Percentiles rank a stretch among this genome's conserved stretches.
phyloP scores from a whole-genome alignment of 2,113 vertebrate genomes.

The Sylvicapra grimmia region DNA sequence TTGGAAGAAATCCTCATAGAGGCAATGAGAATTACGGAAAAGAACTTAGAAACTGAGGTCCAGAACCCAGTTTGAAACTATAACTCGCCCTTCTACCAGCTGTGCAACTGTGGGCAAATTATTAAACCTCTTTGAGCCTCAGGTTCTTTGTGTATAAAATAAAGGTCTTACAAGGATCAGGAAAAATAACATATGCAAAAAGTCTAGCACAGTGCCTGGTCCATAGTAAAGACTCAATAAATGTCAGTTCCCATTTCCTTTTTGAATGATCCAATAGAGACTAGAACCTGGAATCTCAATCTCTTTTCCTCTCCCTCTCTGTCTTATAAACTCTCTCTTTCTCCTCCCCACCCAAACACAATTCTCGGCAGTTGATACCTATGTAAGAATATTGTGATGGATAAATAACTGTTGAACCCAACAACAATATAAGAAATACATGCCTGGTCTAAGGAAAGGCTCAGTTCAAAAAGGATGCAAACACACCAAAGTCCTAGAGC shows the following conservation, averaged over 20 bases:
- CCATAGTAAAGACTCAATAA: background rate
- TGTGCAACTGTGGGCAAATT: background rate
- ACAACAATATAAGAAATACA: background rate
- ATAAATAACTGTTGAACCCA: background rate
- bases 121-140: background rate
- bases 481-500: background rate
- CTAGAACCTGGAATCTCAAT: background rate
- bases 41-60: background rate
- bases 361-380: background rate
- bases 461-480: background rate
- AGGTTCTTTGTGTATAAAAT: background rate
- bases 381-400: background rate
- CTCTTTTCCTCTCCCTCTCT: background rate
- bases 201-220: background rate
- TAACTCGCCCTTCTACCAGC: background rate
- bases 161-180: background rate
- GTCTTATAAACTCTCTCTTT: background rate
- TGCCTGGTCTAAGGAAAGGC: background rate
- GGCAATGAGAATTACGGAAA: background rate
- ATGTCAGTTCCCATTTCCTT: background rate
- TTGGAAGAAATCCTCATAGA: background rate
- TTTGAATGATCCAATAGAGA: background rate
- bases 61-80: background rate
- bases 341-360: background rate
- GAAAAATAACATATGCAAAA: background rate